Conservation (phyloP, 2,113 vertebrate species). For the Otolemur garnettii region DNA sequence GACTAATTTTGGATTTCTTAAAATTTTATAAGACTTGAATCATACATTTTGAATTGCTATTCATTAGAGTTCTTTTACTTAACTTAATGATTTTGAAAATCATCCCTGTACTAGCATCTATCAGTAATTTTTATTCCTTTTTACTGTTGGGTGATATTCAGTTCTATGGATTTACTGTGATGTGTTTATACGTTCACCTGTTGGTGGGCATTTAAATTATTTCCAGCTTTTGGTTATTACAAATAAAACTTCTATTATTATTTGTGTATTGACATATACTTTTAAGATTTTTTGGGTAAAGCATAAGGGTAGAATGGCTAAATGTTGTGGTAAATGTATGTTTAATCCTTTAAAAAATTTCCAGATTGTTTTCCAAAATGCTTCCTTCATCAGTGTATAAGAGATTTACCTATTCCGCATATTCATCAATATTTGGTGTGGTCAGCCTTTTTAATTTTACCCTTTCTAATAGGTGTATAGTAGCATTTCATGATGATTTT, state of each 20-base stretch:
- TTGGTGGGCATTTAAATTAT: background rate
- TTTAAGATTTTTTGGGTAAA: background rate
- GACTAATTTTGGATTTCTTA: slow-evolving; percentile 1
- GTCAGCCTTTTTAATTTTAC: background rate
- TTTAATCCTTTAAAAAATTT: background rate
- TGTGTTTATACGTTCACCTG: background rate
- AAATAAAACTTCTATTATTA: background rate
- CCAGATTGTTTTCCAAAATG: background rate
- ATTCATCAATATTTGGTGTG: background rate
- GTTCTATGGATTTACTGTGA: background rate
- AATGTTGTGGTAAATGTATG: background rate
- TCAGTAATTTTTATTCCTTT: background rate
- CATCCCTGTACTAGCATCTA: background rate
- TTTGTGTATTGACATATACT: background rate
- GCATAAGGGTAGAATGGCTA: background rate
- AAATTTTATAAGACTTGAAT: background rate
- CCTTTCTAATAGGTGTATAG: background rate
- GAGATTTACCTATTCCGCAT: background rate
- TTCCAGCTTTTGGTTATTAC: background rate
- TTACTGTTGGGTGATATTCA: background rate
- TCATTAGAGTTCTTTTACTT: background rate
- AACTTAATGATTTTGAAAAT: background rate
- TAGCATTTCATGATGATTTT: background rate
- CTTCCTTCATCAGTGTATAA: background rate
- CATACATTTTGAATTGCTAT: background rate